Base-by-base conservation (phyloP, 1,140 invertebrate genomes). In the Anoplophora glabripennis region DNA sequence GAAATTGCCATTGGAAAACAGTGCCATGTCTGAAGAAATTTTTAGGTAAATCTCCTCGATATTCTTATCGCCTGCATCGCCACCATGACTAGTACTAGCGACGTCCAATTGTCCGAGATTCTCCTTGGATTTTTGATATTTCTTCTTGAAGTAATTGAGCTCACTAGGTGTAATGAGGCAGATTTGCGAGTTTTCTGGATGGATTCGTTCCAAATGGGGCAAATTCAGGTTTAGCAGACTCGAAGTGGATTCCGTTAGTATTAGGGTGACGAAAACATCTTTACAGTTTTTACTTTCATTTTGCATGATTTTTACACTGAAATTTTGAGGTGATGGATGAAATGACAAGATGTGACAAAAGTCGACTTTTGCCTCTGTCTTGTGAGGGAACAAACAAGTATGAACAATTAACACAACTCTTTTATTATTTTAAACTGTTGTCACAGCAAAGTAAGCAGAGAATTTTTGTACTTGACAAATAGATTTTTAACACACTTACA, bases 221-320 rank as follows among this genome's bases (percentile, higher is more conserved):
- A 67, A 14, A 34, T 67, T 60, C 45, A 71, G 36, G 42, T 61
- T 65, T 18, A 73, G 51, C n/a, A 70, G 36, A 54, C 66, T 72
- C 18, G 59, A 57, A 7, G 70, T 70, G 3, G 72, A 73, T 65
- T 73, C 70, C 4, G 60, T 70, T 10, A 73, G 45, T n/a, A 73
- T 59, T 36, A 72, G 59, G 3, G 72, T 66, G 11, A 72, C 68
- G 10, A 71, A 58, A 33, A 71, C 54, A 28, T 72, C 64, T 38
- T 61, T 58, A 21, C 21, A 14, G n/a, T 49, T 38, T 9, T 72
- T 69, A 65, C 72, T 77, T 75, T 62, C 36, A 54, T 65, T 56
- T 61, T 38, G 15, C 52, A 54, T 54, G 44, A 34, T 34, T 35
- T 34, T 35, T 15, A 8, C n/a, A 28, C 11, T 12, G 28, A 49